phyloP scores from a whole-genome alignment of 2,113 vertebrate species.

The Zapus hudsonius region DNA sequence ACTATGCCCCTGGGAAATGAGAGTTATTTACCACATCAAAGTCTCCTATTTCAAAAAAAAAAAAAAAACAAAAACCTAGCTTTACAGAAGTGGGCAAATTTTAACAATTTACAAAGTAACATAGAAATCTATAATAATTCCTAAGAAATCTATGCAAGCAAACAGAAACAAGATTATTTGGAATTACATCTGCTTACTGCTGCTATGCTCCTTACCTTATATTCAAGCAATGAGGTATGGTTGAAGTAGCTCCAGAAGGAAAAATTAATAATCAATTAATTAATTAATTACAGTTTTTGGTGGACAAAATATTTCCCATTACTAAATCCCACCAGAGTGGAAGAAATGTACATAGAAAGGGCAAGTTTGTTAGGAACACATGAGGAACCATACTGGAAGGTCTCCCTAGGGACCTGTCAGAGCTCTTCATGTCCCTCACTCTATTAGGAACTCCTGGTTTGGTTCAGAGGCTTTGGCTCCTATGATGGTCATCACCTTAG shows the following conservation, averaged over 20 bases:
- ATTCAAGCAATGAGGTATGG: background rate
- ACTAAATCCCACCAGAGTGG: background rate
- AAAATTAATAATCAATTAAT: background rate
- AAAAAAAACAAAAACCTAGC: conserved; percentile 13
- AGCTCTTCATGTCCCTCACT: background rate
- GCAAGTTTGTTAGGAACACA: background rate
- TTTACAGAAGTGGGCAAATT: conserved; percentile 8
- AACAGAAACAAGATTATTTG: conserved; percentile 5
- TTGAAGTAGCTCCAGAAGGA: background rate
- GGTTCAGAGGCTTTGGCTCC: background rate
- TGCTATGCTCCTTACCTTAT: background rate
- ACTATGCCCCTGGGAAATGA: background rate
- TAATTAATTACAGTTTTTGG: background rate
- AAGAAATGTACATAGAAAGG: background rate
- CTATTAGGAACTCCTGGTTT: background rate
- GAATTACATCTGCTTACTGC: background rate
- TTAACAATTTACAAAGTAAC: conserved; percentile 10
- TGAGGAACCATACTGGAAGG: background rate
- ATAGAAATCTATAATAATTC: conserved; percentile 11
- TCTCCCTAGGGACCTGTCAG: background rate
- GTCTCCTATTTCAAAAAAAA: too few species aligned
- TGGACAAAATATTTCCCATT: background rate
- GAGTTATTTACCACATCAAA: too few species aligned
- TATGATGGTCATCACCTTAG: background rate
- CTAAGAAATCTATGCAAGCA: background rate